Evolutionary conservation across 2,888 invertebrate species (phyloP), one percentile per base, ranked within the genome.

Genomic region (Nemapogon koenigi): DNA sequence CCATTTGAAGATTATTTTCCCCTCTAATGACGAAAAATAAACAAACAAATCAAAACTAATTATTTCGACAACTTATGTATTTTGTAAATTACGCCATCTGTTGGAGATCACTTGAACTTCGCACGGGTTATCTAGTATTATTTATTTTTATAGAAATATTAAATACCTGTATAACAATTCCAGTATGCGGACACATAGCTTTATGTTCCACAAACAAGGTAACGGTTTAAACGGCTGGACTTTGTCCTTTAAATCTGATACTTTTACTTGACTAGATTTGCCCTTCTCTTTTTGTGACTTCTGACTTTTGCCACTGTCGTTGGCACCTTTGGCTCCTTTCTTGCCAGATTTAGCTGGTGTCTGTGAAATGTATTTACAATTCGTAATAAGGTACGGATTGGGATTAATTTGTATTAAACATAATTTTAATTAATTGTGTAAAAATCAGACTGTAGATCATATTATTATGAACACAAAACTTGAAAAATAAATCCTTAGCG

Each of bases 151-250:
- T 6, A 4, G 13, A 10, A 26, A 26, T 3, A 6, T 11, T 10
- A 15, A 11, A 13, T 35, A 72, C 71, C 65, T 60, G 39, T 75
- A 75, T 13, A 76, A 47, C n/a, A 78, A 45, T 18, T 71, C 62
- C 16, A 73, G 35, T 1, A 71, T 42, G 29, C 64, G 53, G 3
- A 56, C 45, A 41, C 76, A 72, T 6, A 72, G 43, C 16, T 50
- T 51, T 3, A 62, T 40, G 36, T 71, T 62, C 76, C 76, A 78
- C 2, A 72, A 41, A 42, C 71, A 71, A 0, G 72, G 68, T 45
- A 69, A 44, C 0, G 62, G 58, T 43, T 68, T 75, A 45, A 78
- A 78, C 0, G 72, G 66, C 0, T 62, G 66, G 0, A 62, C 58
- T 39, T 64, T 60, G 6, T 75, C 73, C 36, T 67, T 72, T 2